Conservation (phyloP, 2,888 invertebrate species). For the Stenotaenia linearis region DNA sequence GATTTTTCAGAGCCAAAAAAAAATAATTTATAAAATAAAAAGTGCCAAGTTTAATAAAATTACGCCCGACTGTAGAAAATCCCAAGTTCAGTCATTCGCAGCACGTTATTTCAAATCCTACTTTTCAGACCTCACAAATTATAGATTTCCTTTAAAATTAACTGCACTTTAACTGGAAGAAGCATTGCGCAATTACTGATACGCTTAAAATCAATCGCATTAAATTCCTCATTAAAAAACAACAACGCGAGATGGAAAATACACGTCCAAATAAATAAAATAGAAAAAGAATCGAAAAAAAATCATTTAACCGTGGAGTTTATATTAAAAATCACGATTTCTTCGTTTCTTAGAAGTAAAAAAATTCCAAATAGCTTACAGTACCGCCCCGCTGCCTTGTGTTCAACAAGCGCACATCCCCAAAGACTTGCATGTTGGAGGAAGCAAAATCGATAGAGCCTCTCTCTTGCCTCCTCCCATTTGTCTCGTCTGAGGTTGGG, state of each 20-base stretch:
- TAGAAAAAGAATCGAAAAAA: neutral
- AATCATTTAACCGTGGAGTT: neutral
- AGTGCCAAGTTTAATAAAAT: neutral
- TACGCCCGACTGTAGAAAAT: neutral
- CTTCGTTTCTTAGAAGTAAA: neutral
- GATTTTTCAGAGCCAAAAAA: neutral
- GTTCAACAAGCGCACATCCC: conserved; percentile 24
- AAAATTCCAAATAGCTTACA: conserved; percentile 12
- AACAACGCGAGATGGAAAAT: neutral
- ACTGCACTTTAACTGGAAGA: neutral
- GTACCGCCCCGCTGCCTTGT: conserved; percentile 24
- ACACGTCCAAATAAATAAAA: neutral
- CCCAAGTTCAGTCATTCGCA: neutral
- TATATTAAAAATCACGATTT: conserved; percentile 11
- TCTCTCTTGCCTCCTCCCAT: conserved; percentile 19
- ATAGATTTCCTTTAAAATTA: conserved; percentile 20
- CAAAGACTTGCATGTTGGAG: conserved; percentile 14
- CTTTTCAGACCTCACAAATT: neutral
- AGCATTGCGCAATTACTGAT: neutral
- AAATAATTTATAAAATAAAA: neutral
- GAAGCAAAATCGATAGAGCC: conserved; percentile 12
- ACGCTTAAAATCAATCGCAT: neutral
- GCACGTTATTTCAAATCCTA: conserved; percentile 13
- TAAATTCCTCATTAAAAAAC: neutral
- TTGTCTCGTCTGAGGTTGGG: conserved; percentile 26